Conservation (phyloP, 2,797 vertebrate species). For the Yasuhikotakia modesta region DNA sequence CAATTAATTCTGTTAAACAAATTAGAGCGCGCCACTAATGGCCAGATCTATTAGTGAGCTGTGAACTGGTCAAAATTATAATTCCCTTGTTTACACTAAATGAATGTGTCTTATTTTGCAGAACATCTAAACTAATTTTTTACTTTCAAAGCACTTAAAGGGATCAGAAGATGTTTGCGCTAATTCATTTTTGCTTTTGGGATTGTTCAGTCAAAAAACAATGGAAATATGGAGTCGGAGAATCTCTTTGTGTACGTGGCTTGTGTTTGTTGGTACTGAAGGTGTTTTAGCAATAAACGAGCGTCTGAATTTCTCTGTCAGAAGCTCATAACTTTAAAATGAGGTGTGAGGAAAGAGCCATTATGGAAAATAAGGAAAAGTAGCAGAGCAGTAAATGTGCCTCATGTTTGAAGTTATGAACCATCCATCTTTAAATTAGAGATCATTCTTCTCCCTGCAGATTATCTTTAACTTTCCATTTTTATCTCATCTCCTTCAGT, state of each 20-base stretch:
- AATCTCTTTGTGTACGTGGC: background rate
- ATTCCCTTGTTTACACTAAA: conserved; percentile 50
- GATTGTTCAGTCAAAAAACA: conserved; percentile 15
- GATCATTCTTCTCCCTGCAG: background rate
- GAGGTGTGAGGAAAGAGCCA: conserved; percentile 18
- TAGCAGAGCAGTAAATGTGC: conserved; percentile 13
- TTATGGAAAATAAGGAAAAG: conserved; percentile 37
- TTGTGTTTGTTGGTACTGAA: background rate
- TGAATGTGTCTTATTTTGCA: conserved; percentile 47
- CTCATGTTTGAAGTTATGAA: conserved; percentile 9
- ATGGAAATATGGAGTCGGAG: conserved; percentile 5
- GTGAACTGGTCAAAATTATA: conserved; percentile 43
- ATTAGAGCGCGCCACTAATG: conserved; percentile 35
- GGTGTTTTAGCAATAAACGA: background rate
- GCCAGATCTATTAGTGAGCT: conserved; percentile 38
- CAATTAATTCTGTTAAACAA: conserved; percentile 32
- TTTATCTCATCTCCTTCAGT: background rate
- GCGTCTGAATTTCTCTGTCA: conserved; percentile 10
- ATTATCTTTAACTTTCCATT: conserved; percentile 1
- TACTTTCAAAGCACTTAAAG: conserved; percentile 29
- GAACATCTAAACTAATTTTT: conserved; percentile 30
- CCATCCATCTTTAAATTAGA: conserved; percentile 7
- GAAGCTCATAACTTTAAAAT: conserved; percentile 29
- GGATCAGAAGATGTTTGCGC: too few species aligned
- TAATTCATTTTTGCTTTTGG: conserved; percentile 27